Percentiles rank a stretch among this genome's conserved stretches.
Evolutionary conservation across 2,113 vertebrate species (phyloP).

Genomic region (Vicugna pacos): DNA sequence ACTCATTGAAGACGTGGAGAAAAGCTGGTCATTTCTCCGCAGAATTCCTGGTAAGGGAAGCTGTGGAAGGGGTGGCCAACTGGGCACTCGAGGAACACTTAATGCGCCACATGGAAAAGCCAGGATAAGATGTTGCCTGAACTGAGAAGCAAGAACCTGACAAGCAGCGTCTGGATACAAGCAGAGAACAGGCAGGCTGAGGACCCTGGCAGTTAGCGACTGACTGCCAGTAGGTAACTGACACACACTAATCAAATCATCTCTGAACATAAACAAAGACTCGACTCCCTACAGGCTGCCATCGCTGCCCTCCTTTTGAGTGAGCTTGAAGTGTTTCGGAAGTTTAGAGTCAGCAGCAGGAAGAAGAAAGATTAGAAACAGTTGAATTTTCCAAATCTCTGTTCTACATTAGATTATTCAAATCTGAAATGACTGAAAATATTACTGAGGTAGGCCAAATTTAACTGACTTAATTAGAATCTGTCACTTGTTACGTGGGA

Average conservation of each 20-base stretch:
- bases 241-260: background rate
- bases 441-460: background rate
- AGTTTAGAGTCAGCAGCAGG: background rate
- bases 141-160: background rate
- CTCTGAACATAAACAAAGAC: background rate
- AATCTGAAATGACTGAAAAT: background rate
- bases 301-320: background rate
- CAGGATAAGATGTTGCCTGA: background rate
- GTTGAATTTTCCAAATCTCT: background rate
- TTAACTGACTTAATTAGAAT: background rate
- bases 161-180: background rate
- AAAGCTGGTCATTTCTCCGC: background rate
- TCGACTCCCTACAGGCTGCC: background rate
- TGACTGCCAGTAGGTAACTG: background rate
- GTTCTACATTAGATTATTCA: background rate
- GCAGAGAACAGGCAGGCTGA: background rate
- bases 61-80: fast-evolving
- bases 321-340: background rate
- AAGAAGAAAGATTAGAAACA: background rate
- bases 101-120: background rate
- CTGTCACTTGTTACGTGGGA: background rate
- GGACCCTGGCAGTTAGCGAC: background rate
- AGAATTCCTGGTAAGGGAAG: background rate
- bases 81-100: background rate
- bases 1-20: background rate